Conservation (phyloP, 2,888 invertebrate genomes). For the Crocallis elinguaria region DNA sequence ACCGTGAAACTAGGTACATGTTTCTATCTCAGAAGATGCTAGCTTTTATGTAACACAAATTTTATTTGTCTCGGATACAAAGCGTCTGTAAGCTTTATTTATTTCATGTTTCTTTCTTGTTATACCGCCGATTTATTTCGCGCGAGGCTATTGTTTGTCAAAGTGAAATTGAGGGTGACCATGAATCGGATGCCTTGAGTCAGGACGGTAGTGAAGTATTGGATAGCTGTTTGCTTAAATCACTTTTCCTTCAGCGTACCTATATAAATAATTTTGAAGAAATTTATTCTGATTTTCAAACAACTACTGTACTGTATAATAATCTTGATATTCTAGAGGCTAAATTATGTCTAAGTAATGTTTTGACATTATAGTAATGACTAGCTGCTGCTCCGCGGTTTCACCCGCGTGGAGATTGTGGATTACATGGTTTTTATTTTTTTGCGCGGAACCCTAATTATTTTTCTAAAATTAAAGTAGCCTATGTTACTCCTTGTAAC, state of each 20-base stretch:
- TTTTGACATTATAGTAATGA: too few species aligned
- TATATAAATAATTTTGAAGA: too few species aligned
- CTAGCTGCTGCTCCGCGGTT: too few species aligned
- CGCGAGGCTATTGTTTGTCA: slow-evolving; percentile 16
- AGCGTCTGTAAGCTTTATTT: slow-evolving; percentile 33
- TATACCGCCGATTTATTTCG: slow-evolving; percentile 12
- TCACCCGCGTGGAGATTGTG: too few species aligned
- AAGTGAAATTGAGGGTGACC: slow-evolving; percentile 14
- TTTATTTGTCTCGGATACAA: slow-evolving; percentile 34
- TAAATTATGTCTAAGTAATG: too few species aligned
- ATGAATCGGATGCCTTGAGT: slow-evolving; percentile 10
- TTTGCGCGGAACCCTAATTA: too few species aligned
- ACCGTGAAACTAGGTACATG: background rate
- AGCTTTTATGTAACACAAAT: slow-evolving; percentile 9
- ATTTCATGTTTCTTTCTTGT: slow-evolving; percentile 38
- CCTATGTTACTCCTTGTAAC: too few species aligned
- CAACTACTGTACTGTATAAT: too few species aligned
- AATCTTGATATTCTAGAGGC: too few species aligned
- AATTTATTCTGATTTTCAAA: too few species aligned
- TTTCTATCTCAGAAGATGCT: slow-evolving; percentile 1
- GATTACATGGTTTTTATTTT: too few species aligned
- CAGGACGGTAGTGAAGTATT: slow-evolving; percentile 2
- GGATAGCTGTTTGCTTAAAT: background rate
- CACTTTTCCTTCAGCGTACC: background rate
- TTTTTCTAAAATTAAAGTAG: too few species aligned